A percentile compares a stretch with the other conserved stretches of the same genome.
These are phyloP conservation scores for Cairina moschata DNA, from an alignment of 2,113 vertebrate genomes.

Conservation along the genomic window DNA sequence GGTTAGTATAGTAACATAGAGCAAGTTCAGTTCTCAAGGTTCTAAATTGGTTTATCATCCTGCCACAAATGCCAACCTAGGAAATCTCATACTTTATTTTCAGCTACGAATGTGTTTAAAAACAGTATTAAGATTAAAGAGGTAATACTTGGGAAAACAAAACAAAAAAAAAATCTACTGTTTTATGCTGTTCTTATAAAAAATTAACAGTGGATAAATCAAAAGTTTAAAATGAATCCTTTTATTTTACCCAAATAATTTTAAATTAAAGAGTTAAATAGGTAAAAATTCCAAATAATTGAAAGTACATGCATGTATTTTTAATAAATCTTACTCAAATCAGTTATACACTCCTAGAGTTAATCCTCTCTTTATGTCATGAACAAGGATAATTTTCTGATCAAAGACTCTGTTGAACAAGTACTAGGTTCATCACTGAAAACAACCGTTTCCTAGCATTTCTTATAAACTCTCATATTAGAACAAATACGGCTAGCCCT, in stretches of 20 bases:
- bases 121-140: background rate
- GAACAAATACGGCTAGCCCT: background rate
- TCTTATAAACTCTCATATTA: background rate
- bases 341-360: background rate
- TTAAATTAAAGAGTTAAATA: background rate
- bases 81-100: background rate
- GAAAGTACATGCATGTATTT: background rate
- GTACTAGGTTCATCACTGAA: background rate
- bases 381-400: background rate
- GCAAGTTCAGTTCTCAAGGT: background rate
- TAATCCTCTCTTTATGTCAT: background rate
- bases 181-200: background rate
- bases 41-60: background rate
- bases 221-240: background rate
- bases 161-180: background rate
- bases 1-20: background rate
- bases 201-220: background rate
- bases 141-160: background rate
- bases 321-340: background rate
- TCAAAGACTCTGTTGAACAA: background rate
- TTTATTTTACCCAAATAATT: background rate
- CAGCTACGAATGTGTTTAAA: background rate
- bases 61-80: background rate
- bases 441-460: background rate
- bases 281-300: background rate